Evolutionary conservation across 2,113 vertebrate species (phyloP), one percentile per base, ranked within the genome.

Genomic region (Empidonax alnorum): DNA sequence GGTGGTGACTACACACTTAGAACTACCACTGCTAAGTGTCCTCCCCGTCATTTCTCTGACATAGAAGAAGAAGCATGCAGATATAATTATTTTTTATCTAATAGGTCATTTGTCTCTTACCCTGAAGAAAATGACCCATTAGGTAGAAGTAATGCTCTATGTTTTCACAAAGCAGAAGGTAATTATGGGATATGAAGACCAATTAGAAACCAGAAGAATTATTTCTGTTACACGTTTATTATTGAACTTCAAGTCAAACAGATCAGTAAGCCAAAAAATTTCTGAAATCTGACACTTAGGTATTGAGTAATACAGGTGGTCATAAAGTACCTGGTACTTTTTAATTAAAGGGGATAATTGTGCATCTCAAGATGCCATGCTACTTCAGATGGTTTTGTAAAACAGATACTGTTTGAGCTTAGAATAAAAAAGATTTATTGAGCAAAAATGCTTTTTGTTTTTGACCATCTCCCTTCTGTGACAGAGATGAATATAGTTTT

Each of bases 1-100:
- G 0, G 0, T 2, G 4, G 27, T 86, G 49, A 23, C 12, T 17
- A 7, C 14, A 3, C 8, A 10, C n/a, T 53, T 37, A 27, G 66
- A 73, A 14, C 53, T 62, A 13, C 58, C 31, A 12, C 61, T 28
- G 8, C 37, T 56, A 21, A 35, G 37, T 46, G 31, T 67, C 46
- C 5, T 75, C 4, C 58, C 31, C 22, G 14, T 69, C 0, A 0
- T 58, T 58, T 50, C n/a, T 78, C 58, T 80, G 42, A 30, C 27
- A 12, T 20, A 21, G 69, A 47, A 90, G 56, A 84, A 49, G 35
- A 50, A 77, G 27, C 24, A 63, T 21, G 13, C 13, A 63, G 39
- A 53, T 67, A 18, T 14, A 59, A 73, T 61, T 86, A 21, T n/a
- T 78, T 84, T 66, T 25, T 59, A 22, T 37, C 39, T 76, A 27